phyloP scores from a whole-genome alignment of 92 coral and sea anemone species.

The Paramuricea clavata region DNA sequence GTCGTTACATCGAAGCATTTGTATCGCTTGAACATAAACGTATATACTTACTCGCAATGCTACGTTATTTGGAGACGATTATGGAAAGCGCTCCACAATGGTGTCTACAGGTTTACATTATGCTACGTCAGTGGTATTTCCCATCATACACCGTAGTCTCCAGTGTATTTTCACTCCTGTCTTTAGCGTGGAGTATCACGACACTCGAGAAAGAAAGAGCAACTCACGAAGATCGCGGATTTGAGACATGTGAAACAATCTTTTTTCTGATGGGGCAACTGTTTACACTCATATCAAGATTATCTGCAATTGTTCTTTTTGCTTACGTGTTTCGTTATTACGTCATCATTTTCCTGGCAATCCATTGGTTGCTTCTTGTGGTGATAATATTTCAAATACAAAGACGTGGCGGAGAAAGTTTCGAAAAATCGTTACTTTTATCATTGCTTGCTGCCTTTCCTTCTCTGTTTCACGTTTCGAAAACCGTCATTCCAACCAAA shows the following conservation, averaged over 20 bases:
- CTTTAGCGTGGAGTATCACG: background rate
- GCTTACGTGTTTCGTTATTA: background rate
- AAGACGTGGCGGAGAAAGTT: background rate
- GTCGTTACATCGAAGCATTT: background rate
- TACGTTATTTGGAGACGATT: background rate
- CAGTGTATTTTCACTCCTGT: background rate
- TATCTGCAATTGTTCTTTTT: background rate
- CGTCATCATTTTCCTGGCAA: background rate
- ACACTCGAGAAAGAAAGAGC: background rate
- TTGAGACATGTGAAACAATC: background rate
- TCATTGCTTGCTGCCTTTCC: background rate
- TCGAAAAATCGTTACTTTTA: background rate
- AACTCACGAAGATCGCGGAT: background rate
- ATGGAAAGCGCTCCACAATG: slow-evolving; percentile 8
- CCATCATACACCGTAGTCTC: background rate
- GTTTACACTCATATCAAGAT: background rate
- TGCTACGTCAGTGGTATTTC: slow-evolving; percentile 17
- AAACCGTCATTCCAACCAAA: background rate
- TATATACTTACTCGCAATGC: background rate
- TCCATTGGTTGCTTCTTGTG: background rate
- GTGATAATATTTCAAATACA: background rate
- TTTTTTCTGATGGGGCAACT: background rate
- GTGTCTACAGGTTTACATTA: background rate
- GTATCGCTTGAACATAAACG: background rate
- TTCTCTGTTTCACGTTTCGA: background rate